phyloP scores from a whole-genome alignment of 2,888 invertebrate species.

The Caenorhabditis sp. region DNA sequence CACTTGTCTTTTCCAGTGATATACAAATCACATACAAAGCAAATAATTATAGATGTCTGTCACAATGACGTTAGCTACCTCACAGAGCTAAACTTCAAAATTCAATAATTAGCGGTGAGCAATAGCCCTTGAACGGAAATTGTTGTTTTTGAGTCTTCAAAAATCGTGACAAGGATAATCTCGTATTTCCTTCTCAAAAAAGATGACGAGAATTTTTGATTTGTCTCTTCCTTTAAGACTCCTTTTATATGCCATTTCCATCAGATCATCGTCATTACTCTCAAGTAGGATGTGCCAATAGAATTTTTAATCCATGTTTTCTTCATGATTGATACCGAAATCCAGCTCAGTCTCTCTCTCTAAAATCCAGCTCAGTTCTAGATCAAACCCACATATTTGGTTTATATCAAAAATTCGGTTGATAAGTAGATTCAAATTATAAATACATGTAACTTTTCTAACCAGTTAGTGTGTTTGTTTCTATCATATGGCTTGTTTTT shows the following conservation, averaged over 20 bases:
- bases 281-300: background rate
- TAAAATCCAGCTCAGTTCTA: slow-evolving; percentile 16
- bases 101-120: slow-evolving; percentile 3
- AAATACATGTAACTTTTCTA: too few relatives aligned
- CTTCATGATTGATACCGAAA: background rate
- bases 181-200: background rate
- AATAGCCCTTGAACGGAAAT: background rate
- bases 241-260: slow-evolving; percentile 10
- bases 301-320: slow-evolving; percentile 27
- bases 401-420: background rate
- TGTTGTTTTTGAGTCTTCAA: background rate
- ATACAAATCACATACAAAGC: slow-evolving; percentile 37
- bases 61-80: slow-evolving; percentile 37
- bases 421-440: background rate
- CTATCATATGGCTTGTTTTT: slow-evolving; percentile 1
- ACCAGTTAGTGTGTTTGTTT: background rate
- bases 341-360: background rate
- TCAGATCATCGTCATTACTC: slow-evolving; percentile 29
- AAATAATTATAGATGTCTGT: slow-evolving; percentile 44
- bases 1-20: slow-evolving; percentile 25
- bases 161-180: background rate
- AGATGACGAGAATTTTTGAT: slow-evolving; percentile 14
- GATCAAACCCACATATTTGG: background rate
- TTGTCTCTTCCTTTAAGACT: background rate
- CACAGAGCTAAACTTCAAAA: background rate